Base-by-base conservation (phyloP, 2,113 vertebrate genomes). In the Antechinus flavipes region DNA sequence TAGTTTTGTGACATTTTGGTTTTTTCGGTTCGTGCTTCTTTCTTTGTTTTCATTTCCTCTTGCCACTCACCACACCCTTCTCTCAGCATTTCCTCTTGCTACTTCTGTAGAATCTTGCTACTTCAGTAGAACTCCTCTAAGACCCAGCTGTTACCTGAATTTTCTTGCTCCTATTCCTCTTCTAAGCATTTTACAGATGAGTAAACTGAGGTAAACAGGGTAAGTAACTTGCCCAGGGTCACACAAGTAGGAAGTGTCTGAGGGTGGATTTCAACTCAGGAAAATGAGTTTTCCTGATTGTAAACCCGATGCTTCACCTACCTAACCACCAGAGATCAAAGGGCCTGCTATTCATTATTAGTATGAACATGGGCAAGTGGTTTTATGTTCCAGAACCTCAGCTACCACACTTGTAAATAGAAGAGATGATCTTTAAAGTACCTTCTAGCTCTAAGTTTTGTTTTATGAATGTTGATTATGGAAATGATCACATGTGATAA, bases 21-120 rank as follows among this genome's bases (percentile, higher is more conserved):
- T 49, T 91, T 90, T 27, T 90, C 90, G 50, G 47, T 90, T 90
- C 47, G 47, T 54, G 91, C 92, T 93, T 91, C 76, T 93, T 92
- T 61, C 23, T 93, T 76, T 90, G 55, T 35, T 93, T 93, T 94
- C 53, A 90, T 53, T 96, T 95, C 91, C 93, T 96, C 93, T 89
- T 84, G 91, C 91, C 55, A 50, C 46, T 93, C n/a, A 91, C 53
- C 89, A 58, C 27, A 92, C 61, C 42, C 58, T 96, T 92, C 68
- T 89, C 56, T 96, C 56, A 91, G n/a, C 14, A n/a, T 92, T 96
- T 94, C 58, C 93, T 93, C 92, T 55, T 52, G 50, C 35, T 53
- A 92, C 76, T 92, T 92, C 54, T 89, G 42, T 90, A 19, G 93
- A 49, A 68, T 93, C 30, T 22, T 93, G 58, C 84, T 35, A 30